Percentiles rank a stretch among this genome's conserved stretches.
phyloP scores from a whole-genome alignment of 2,888 invertebrate genomes.

The Dryococelus australis region DNA sequence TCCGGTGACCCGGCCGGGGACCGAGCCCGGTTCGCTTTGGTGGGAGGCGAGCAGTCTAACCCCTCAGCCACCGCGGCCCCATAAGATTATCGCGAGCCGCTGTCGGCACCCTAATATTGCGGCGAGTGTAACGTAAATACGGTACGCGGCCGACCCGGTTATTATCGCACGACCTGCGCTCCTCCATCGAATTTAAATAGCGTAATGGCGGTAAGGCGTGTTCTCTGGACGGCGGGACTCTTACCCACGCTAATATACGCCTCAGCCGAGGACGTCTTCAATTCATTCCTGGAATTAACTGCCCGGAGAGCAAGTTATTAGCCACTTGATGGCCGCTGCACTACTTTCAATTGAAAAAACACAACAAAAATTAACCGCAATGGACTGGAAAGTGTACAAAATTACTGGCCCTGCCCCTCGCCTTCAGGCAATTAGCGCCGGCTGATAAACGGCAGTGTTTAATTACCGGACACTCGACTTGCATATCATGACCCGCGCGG shows the following conservation, averaged over 20 bases:
- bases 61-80: no score
- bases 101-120: no score
- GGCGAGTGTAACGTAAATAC: no score
- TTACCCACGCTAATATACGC: neutral
- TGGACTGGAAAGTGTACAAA: slow-evolving; percentile 34
- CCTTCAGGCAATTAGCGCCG: neutral
- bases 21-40: no score
- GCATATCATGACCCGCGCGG: neutral
- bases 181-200: no score
- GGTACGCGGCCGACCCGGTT: no score
- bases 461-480: neutral
- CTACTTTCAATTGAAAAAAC: neutral
- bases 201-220: no score
- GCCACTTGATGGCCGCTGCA: slow-evolving; percentile 12
- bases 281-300: slow-evolving; percentile 1
- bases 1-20: no score
- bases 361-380: slow-evolving; percentile 20
- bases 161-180: no score
- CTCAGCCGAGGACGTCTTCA: neutral
- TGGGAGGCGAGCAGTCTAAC: no score
- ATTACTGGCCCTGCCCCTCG: slow-evolving; percentile 32
- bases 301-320: neutral
- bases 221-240: no score
- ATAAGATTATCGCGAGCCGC: no score
- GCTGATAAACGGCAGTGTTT: neutral